These are phyloP conservation scores for Struthidea cinerea DNA, from an alignment of 2,113 vertebrate species.

Conservation along the genomic window DNA sequence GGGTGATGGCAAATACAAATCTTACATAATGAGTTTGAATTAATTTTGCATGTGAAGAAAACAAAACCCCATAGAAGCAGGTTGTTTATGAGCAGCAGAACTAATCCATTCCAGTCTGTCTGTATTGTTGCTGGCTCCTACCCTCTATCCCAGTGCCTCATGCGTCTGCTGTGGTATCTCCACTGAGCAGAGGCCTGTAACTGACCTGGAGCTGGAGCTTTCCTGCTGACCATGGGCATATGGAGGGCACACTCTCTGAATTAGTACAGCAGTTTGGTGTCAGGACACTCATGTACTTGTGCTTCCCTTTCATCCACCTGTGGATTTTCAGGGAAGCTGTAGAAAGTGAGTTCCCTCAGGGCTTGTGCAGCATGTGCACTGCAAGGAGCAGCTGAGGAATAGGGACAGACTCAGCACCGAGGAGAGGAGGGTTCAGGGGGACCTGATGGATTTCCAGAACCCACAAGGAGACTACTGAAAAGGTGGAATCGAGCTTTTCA, in stretches of 20 bases:
- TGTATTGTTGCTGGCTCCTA: background rate
- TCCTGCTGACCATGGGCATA: background rate
- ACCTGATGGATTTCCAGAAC: background rate
- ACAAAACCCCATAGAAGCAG: background rate
- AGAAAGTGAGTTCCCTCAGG: background rate
- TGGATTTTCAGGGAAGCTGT: background rate
- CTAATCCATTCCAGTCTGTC: background rate
- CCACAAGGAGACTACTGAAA: background rate
- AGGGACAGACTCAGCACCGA: background rate
- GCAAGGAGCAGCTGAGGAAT: background rate
- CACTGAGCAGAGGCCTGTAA: background rate
- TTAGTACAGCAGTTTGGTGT: background rate
- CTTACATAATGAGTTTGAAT: background rate
- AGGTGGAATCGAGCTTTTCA: background rate
- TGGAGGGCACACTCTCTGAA: too few relatives aligned
- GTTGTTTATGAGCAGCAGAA: background rate
- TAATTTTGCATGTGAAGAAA: background rate
- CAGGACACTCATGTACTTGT: rapidly evolving
- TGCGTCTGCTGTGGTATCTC: rapidly evolving
- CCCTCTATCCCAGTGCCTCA: background rate
- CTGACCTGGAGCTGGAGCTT: background rate
- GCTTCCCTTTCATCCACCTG: background rate
- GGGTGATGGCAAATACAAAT: background rate
- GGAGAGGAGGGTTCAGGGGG: background rate
- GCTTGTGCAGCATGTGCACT: too few relatives aligned